Percentiles rank a stretch among this genome's conserved stretches.
Evolutionary conservation across 2,888 invertebrate species (phyloP).

Genomic region (Agrotis segetum): DNA sequence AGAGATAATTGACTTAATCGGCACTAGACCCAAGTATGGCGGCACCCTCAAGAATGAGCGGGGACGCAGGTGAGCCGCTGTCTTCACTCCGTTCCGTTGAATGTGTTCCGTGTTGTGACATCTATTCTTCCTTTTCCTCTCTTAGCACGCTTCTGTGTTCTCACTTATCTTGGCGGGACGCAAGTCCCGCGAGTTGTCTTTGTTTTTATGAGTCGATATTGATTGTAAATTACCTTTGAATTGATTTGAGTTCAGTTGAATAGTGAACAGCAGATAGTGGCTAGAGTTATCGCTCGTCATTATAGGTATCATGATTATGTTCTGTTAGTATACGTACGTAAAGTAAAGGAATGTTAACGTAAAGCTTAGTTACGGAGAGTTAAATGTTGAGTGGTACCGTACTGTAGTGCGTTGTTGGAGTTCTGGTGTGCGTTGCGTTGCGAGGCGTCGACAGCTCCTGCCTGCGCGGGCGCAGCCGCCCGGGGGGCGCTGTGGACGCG

Average conservation of each 20-base stretch:
- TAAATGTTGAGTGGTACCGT: conserved; percentile 90
- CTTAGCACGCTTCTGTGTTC: conserved; percentile 92
- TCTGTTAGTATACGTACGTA: conserved; percentile 88
- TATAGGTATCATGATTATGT: conserved; percentile 90
- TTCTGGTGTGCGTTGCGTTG: conserved; percentile 81
- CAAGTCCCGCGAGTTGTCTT: conserved; percentile 89
- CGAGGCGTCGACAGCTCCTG: conserved; percentile 83
- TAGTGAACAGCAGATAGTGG: conserved; percentile 91
- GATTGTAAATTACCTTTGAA: conserved; percentile 89
- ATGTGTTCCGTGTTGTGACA: conserved; percentile 91
- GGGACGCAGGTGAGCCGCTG: conserved; percentile 99
- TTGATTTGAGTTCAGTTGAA: conserved; percentile 89
- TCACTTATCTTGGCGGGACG: conserved; percentile 90
- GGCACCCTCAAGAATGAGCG: conserved; percentile 99
- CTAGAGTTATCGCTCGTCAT: conserved; percentile 90
- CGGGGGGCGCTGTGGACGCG: conserved; percentile 79
- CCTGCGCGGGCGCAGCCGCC: conserved; percentile 69
- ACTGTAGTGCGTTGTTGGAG: conserved; percentile 90
- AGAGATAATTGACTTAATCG: conserved; percentile 99
- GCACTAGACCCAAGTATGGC: conserved; percentile 99
- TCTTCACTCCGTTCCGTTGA: conserved; percentile 92
- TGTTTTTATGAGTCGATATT: conserved; percentile 90
- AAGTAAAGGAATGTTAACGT: conserved; percentile 88
- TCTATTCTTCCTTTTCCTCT: conserved; percentile 90
- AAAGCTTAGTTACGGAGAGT: conserved; percentile 89